phyloP scores from a whole-genome alignment of 2,888 invertebrate genomes.

The Petrophora chlorosata region DNA sequence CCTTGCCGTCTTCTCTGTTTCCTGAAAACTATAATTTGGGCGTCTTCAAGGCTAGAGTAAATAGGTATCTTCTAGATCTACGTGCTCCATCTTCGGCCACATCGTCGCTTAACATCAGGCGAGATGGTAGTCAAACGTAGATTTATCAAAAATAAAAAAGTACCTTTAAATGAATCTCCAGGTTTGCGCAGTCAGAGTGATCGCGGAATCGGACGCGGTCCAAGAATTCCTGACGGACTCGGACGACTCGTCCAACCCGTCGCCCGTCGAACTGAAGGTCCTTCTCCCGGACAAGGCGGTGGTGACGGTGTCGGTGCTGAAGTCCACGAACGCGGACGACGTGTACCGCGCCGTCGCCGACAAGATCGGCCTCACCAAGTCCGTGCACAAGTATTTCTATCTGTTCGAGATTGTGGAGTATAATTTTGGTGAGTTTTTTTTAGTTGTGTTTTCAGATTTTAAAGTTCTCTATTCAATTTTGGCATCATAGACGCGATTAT shows the following conservation, averaged over 20 bases:
- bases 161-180: slow-evolving; percentile 32
- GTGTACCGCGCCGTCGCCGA: slow-evolving; percentile 95
- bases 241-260: slow-evolving; percentile 91
- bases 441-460: slow-evolving; percentile 19
- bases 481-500: too few relatives aligned
- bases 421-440: slow-evolving; percentile 91
- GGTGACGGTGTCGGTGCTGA: slow-evolving; percentile 93
- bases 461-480: too few relatives aligned
- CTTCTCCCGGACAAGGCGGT: slow-evolving; percentile 94
- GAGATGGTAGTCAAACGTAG: too few relatives aligned
- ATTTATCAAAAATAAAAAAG: too few relatives aligned
- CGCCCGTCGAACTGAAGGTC: slow-evolving; percentile 90
- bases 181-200: slow-evolving; percentile 98
- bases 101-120: too few relatives aligned
- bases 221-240: slow-evolving; percentile 98
- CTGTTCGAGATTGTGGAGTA: slow-evolving; percentile 98
- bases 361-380: slow-evolving; percentile 91
- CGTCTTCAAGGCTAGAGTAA: too few relatives aligned
- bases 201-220: slow-evolving; percentile 98
- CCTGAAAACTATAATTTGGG: too few relatives aligned
- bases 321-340: slow-evolving; percentile 94
- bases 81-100: too few relatives aligned
- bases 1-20: too few relatives aligned
- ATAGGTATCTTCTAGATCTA: too few relatives aligned
- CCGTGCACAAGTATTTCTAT: slow-evolving; percentile 95